phyloP scores from a whole-genome alignment of 2,888 invertebrate genomes.

The Caenorhabditis parvicauda region DNA sequence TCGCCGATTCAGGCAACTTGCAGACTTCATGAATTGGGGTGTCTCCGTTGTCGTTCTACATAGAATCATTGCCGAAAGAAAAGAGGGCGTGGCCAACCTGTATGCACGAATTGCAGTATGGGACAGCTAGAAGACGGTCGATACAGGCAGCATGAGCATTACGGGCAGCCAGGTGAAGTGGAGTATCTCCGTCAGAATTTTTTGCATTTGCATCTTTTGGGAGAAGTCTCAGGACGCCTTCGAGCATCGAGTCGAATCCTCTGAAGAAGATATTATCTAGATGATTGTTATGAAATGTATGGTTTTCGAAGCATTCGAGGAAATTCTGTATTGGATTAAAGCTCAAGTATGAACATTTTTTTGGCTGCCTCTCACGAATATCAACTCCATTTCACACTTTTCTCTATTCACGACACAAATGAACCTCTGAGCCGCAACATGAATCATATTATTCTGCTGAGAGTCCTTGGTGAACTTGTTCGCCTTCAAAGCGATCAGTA shows the following conservation, averaged over 20 bases:
- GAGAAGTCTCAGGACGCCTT: conserved; percentile 18
- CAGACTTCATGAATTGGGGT: conserved; percentile 32
- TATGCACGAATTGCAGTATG: conserved; percentile 20
- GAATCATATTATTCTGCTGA: conserved; percentile 20
- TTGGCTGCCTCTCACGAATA: conserved; percentile 10
- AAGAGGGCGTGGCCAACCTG: not conserved
- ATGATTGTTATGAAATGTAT: no score
- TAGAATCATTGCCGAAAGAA: not conserved
- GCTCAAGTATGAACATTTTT: no score
- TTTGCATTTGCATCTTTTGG: conserved; percentile 13
- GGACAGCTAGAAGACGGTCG: conserved; percentile 24
- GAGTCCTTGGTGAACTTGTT: conserved; percentile 14
- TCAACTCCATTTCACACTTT: conserved; percentile 9
- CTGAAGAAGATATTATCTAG: conserved; percentile 5
- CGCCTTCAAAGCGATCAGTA: conserved; percentile 23
- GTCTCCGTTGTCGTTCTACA: conserved; percentile 27
- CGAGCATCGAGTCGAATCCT: conserved; percentile 24
- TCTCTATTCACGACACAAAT: conserved; percentile 7
- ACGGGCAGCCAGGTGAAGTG: conserved; percentile 30
- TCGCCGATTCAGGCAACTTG: conserved; percentile 21
- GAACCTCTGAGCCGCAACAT: conserved; percentile 27
- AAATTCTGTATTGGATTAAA: no score
- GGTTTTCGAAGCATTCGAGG: no score
- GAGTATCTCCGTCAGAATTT: conserved; percentile 24
- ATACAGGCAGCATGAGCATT: conserved; percentile 35